Conservation (phyloP, 2,797 vertebrate genomes). For the Acropternis orthonyx region DNA sequence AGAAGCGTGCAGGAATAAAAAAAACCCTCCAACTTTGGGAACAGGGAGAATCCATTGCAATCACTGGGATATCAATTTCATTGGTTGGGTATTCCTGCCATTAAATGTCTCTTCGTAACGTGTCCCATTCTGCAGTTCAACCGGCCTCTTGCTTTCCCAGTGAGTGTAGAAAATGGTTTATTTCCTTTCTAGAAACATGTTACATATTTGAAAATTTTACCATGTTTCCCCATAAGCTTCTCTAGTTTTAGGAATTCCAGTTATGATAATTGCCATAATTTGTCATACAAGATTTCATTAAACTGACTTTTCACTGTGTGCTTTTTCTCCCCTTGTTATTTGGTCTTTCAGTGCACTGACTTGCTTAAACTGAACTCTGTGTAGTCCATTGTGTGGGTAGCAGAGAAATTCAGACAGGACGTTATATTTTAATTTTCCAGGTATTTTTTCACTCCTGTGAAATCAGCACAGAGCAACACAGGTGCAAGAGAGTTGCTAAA, state of each 20-base stretch:
- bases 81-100: neutral
- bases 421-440: neutral
- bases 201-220: neutral
- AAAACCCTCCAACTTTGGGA: accelerated
- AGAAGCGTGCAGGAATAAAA: neutral
- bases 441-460: neutral
- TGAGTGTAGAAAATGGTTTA: slow-evolving; percentile 10
- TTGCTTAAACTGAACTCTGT: neutral
- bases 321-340: neutral
- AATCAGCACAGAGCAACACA: neutral
- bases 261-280: slow-evolving; percentile 12
- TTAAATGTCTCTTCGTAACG: neutral
- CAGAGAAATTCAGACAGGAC: neutral
- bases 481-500: neutral
- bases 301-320: slow-evolving; percentile 57
- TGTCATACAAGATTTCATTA: slow-evolving; percentile 58
- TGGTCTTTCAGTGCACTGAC: neutral
- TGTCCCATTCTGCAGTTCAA: neutral
- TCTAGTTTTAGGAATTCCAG: slow-evolving; percentile 30
- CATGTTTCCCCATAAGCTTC: neutral
- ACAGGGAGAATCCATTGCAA: too few species aligned
- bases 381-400: accelerated
- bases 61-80: neutral
- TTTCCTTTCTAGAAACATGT: slow-evolving; percentile 11
- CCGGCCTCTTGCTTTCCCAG: neutral